A percentile compares a stretch with the other conserved stretches of the same genome.
These are phyloP conservation scores for Felis chaus DNA, from an alignment of 2,113 vertebrate genomes.

Conservation along the genomic window DNA sequence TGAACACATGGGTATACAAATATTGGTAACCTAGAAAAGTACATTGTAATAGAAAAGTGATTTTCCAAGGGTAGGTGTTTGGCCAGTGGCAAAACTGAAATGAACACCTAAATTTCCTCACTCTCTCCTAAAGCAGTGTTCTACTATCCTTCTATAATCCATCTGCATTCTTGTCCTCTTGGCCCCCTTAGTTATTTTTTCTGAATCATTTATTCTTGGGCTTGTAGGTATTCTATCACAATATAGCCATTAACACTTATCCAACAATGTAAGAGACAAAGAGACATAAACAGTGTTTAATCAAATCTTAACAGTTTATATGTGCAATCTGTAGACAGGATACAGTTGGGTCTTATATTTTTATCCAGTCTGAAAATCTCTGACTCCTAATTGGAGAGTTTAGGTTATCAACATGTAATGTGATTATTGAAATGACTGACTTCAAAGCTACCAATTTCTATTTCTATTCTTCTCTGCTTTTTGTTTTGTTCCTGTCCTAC, in stretches of 20 bases:
- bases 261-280: neutral
- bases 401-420: neutral
- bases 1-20: neutral
- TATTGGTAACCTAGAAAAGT: neutral
- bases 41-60: neutral
- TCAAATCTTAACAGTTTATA: neutral
- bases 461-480: neutral
- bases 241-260: neutral
- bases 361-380: neutral
- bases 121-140: neutral
- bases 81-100: neutral
- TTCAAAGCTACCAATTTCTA: neutral
- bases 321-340: neutral
- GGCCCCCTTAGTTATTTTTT: neutral
- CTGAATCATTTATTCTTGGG: neutral
- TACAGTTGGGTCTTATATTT: neutral
- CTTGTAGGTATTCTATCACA: neutral
- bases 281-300: neutral
- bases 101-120: neutral
- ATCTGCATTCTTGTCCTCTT: neutral
- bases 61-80: neutral
- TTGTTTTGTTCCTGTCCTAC: neutral
- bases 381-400: neutral
- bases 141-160: neutral
- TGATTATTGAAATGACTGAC: neutral